Evolutionary conservation across 2,888 invertebrate species (phyloP).

Genomic region (Tetrapedia diversipes): DNA sequence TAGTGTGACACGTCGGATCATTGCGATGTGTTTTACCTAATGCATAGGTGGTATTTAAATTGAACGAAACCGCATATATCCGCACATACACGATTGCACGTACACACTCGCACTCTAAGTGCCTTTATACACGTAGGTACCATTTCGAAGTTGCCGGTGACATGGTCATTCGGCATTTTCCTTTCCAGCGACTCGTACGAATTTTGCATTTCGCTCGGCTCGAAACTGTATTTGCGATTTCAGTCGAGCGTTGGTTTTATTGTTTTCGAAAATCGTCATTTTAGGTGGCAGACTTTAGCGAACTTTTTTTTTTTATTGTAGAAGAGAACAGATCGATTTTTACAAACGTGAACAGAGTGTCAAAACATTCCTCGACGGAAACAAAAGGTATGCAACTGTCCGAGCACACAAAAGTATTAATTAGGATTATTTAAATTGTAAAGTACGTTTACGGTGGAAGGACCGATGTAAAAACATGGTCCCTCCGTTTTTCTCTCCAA

Average conservation of each 20-base stretch:
- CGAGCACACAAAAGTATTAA: slow-evolving; percentile 20
- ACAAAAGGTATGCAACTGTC: neutral
- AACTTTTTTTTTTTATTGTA: too few relatives aligned
- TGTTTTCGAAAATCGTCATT: neutral
- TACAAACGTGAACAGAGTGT: neutral
- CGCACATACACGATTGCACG: neutral
- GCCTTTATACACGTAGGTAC: neutral
- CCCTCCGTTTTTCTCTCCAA: neutral
- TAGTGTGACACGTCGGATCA: slow-evolving; percentile 22
- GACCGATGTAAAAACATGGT: too few relatives aligned
- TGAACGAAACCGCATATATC: slow-evolving; percentile 5
- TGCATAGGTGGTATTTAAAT: slow-evolving; percentile 1
- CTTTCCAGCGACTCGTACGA: neutral
- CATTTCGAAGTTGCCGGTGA: slow-evolving; percentile 6
- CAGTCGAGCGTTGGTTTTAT: neutral
- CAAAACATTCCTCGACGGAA: slow-evolving; percentile 33
- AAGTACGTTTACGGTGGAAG: too few relatives aligned
- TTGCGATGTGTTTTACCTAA: neutral
- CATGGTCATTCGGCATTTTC: neutral
- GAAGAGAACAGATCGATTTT: neutral
- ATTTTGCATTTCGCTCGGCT: neutral
- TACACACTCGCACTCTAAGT: neutral
- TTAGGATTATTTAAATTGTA: too few relatives aligned
- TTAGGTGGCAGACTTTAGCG: too few relatives aligned
- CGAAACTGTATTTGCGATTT: too few relatives aligned